Conservation (phyloP, 2,113 vertebrate genomes). For the Hippocampus comes region DNA sequence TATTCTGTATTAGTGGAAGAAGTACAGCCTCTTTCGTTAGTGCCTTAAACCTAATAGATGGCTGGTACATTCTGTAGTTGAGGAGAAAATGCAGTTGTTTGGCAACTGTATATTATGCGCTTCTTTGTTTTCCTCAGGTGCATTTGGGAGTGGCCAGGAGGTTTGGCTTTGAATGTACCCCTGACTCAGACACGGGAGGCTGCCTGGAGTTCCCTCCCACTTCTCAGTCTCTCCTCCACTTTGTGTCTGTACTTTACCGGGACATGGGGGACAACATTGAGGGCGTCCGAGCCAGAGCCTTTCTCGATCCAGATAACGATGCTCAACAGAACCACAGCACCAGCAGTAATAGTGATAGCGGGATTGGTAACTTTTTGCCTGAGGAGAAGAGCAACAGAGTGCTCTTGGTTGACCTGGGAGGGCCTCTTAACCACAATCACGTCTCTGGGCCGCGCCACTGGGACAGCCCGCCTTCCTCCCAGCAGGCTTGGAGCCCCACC, state of each 20-base stretch:
- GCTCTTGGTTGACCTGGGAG: constrained; percentile 88
- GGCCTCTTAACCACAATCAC: constrained; percentile 71
- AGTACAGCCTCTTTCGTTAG: neutral
- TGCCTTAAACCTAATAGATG: neutral
- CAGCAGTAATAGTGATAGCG: constrained; percentile 96
- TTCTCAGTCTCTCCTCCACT: constrained; percentile 90
- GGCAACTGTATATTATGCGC: neutral
- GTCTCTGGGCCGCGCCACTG: constrained; percentile 67
- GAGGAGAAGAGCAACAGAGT: constrained; percentile 90
- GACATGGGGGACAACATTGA: constrained; percentile 97
- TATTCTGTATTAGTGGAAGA: too few relatives aligned
- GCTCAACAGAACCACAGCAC: constrained; percentile 91
- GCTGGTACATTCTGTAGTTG: neutral
- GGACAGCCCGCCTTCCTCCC: constrained; percentile 77
- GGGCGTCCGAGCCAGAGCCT: constrained; percentile 88
- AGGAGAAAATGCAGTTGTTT: neutral
- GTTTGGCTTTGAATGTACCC: constrained; percentile 91
- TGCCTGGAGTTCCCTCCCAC: constrained; percentile 93
- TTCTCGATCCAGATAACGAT: constrained; percentile 86
- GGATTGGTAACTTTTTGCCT: constrained; percentile 90
- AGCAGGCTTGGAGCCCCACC: constrained; percentile 70
- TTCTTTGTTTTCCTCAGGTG: constrained; percentile 54
- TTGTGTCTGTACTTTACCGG: constrained; percentile 91
- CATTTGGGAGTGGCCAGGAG: constrained; percentile 85
- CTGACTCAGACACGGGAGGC: constrained; percentile 89